Conservation (phyloP, 2,113 vertebrate genomes). For the Picathartes gymnocephalus region DNA sequence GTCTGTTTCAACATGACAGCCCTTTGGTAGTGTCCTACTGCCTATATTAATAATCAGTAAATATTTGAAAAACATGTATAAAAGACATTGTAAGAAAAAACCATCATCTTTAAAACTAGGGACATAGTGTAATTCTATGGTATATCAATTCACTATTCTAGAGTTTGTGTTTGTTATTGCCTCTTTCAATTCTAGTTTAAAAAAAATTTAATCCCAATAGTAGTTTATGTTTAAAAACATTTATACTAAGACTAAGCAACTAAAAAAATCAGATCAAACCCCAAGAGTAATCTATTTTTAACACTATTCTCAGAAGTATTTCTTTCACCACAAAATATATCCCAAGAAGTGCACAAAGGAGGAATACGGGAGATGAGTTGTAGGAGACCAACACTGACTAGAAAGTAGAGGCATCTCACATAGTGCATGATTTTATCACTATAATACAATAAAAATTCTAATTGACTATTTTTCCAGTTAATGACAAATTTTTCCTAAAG, state of each 20-base stretch:
- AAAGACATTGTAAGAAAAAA: background rate
- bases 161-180: background rate
- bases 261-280: background rate
- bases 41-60: background rate
- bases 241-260: background rate
- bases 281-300: background rate
- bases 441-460: background rate
- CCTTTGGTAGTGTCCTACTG: background rate
- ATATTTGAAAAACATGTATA: background rate
- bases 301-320: background rate
- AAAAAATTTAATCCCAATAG: background rate
- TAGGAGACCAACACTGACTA: background rate
- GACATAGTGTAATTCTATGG: background rate
- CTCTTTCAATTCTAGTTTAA: background rate
- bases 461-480: background rate
- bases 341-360: background rate
- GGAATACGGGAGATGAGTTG: background rate
- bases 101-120: background rate
- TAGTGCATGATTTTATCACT: background rate
- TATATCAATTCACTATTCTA: background rate
- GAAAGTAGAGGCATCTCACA: background rate
- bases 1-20: background rate
- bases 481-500: background rate
- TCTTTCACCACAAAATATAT: background rate
- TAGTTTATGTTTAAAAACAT: background rate